Conservation (phyloP, 2,797 vertebrate species). For the Choloepus didactylus region DNA sequence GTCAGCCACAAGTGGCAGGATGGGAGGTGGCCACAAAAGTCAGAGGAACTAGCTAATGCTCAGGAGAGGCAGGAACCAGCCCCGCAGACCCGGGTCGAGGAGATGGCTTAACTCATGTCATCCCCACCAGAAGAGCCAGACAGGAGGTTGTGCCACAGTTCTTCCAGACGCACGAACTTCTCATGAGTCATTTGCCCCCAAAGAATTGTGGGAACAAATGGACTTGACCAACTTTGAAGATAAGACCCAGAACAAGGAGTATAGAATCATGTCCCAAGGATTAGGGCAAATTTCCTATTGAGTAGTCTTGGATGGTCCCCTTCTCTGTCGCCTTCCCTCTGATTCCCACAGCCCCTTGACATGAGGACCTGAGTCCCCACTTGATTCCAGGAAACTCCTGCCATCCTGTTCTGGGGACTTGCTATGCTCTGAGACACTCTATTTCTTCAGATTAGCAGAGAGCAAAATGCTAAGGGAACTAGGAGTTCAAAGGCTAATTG, state of each 20-base stretch:
- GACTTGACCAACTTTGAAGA: neutral
- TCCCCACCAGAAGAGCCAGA: constrained; percentile 70
- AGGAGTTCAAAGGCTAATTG: neutral
- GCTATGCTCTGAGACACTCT: neutral
- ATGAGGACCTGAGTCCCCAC: neutral
- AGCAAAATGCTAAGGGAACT: neutral
- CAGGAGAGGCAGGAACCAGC: constrained; percentile 74
- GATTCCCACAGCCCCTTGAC: neutral
- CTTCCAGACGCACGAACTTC: constrained; percentile 1
- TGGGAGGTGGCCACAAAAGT: constrained; percentile 73
- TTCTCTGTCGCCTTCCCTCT: neutral
- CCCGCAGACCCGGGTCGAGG: constrained; percentile 73
- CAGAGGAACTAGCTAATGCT: constrained; percentile 72
- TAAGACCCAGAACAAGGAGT: neutral
- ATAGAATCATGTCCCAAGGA: neutral
- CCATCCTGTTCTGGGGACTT: neutral
- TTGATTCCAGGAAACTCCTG: neutral
- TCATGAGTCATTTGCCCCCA: constrained; percentile 3
- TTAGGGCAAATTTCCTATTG: neutral
- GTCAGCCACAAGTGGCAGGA: constrained; percentile 83
- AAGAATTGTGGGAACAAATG: neutral
- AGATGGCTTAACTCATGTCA: constrained; percentile 64
- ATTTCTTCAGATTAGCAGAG: neutral
- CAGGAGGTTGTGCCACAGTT: neutral
- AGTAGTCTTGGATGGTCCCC: neutral